phyloP scores from a whole-genome alignment of 2,797 vertebrate species.

The Lemur catta region DNA sequence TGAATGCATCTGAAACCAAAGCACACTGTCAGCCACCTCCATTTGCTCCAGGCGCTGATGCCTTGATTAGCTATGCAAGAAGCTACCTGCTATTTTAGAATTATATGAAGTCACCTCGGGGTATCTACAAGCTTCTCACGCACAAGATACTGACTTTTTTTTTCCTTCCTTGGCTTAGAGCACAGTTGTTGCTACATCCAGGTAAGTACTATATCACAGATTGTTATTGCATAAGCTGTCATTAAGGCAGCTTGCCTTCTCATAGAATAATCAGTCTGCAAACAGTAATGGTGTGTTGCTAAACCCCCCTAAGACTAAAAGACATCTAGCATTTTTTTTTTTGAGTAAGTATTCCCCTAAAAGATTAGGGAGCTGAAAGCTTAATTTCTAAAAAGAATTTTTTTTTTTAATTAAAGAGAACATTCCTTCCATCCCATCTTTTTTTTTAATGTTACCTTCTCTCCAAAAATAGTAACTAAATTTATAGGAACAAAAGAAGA shows the following conservation, averaged over 20 bases:
- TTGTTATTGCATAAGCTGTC: conserved; percentile 86
- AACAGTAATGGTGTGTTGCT: conserved; percentile 83
- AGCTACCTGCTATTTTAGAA: conserved; percentile 89
- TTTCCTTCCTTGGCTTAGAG: conserved; percentile 84
- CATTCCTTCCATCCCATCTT: background rate
- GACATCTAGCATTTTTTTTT: conserved; percentile 73
- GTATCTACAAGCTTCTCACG: conserved; percentile 88
- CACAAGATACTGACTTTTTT: conserved; percentile 84
- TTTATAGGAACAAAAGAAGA: conserved; percentile 66
- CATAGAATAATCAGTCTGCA: conserved; percentile 82
- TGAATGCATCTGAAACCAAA: conserved; percentile 86
- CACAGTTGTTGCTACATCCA: conserved; percentile 85
- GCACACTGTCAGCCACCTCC: conserved; percentile 86
- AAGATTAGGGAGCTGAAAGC: conserved; percentile 60
- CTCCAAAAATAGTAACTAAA: conserved; percentile 71
- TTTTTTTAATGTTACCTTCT: conserved; percentile 42
- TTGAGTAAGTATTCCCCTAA: conserved; percentile 69
- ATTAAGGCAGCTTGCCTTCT: conserved; percentile 83
- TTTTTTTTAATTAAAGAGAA: conserved; percentile 64
- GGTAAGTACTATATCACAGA: conserved; percentile 84
- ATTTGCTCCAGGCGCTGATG: conserved; percentile 87
- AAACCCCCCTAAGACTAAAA: conserved; percentile 77
- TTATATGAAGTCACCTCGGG: conserved; percentile 87
- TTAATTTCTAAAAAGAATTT: conserved; percentile 41
- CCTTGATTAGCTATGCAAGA: conserved; percentile 89